Base-by-base conservation (phyloP, 2,888 invertebrate genomes). In the Sphaeridia pumilis region DNA sequence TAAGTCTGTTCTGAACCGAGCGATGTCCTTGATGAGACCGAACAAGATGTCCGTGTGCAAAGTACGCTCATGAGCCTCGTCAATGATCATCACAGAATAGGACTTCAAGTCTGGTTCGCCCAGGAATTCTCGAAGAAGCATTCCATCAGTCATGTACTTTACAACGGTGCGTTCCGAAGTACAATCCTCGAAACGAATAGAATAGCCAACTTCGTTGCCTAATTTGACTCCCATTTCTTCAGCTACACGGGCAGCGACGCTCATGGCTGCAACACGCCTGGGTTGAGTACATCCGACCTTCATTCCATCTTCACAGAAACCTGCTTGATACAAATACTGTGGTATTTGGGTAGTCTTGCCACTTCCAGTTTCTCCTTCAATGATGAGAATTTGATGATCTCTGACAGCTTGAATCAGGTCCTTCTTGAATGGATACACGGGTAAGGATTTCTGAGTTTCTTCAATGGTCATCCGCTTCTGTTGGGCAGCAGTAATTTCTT, bases 301-400 rank as follows among this genome's bases (percentile, higher is more conserved):
- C 74, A 87, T 89, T 34, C 80, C 83, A 68, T 84, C 82, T 24
- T 64, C 63, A 1, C 87, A 85, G 67, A 84, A 90, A 2, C 89
- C 97, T 44, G 93, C 86, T 69, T 98, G 94, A 70, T 93, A 83
- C 10, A 98, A 76, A 73, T 97, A 93, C 73, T 92, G 98, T 1
- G 98, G 98, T 67, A 98, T 98, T 75, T 95, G 98, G n/a, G 98
- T 98, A 0, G 98, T 98, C 75, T 99, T 99, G 0, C 98, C 98
- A 2, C 94, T 95, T 17, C 98, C 98, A 0, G 94, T 98, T 71
- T 99, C 98, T 65, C 98, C 98, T 74, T 94, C 94, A 57, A 97
- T 88, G 65, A 97, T 95, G 24, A 97, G 74, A 60, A 92, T 79
- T 75, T 89, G 88, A 72, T 88, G 84, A 59, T 86, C 83, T 67